Percentiles rank a stretch among this genome's conserved stretches.
These are phyloP conservation scores for Neoscelio sp. DNA, from an alignment of 2,888 invertebrate species.

Conservation along the genomic window DNA sequence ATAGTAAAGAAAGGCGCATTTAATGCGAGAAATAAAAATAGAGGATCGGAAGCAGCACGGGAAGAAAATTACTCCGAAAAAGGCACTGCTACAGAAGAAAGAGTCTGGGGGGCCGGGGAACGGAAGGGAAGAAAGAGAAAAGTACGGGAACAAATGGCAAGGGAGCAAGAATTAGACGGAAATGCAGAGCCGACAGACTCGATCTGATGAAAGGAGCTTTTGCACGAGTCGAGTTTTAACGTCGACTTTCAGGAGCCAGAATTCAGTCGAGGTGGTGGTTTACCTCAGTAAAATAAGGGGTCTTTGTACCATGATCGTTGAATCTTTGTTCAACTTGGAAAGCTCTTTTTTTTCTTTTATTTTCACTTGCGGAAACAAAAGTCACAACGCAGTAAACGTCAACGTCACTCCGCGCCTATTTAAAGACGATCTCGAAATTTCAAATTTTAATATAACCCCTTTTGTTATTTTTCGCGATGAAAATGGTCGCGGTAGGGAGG, in stretches of 20 bases:
- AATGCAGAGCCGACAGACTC: slow-evolving; percentile 61
- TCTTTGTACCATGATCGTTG: slow-evolving; percentile 64
- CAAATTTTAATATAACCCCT: slow-evolving; percentile 30
- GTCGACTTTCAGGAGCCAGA: slow-evolving; percentile 64
- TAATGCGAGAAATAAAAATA: slow-evolving; percentile 59
- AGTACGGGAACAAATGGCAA: slow-evolving; percentile 63
- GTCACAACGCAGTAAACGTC: slow-evolving; percentile 43
- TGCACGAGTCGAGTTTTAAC: slow-evolving; percentile 57
- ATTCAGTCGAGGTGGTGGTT: slow-evolving; percentile 58
- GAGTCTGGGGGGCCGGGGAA: slow-evolving; percentile 14
- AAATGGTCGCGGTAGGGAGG: background rate
- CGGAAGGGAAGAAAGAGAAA: slow-evolving; percentile 51
- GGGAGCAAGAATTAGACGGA: slow-evolving; percentile 67
- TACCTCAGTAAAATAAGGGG: slow-evolving; percentile 61
- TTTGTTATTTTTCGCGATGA: background rate
- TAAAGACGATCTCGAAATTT: slow-evolving; percentile 32
- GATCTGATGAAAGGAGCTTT: slow-evolving; percentile 66
- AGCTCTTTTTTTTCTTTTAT: slow-evolving; percentile 42
- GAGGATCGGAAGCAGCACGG: slow-evolving; percentile 52
- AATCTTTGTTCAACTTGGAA: slow-evolving; percentile 63
- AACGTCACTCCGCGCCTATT: slow-evolving; percentile 27
- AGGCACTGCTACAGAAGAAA: slow-evolving; percentile 31
- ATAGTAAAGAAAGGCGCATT: slow-evolving; percentile 58
- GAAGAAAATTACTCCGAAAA: slow-evolving; percentile 61
- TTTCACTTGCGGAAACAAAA: slow-evolving; percentile 55